Evolutionary conservation across 1,140 invertebrate species (phyloP), one percentile per base, ranked within the genome.

Genomic region (Trialeurodes vaporariorum): DNA sequence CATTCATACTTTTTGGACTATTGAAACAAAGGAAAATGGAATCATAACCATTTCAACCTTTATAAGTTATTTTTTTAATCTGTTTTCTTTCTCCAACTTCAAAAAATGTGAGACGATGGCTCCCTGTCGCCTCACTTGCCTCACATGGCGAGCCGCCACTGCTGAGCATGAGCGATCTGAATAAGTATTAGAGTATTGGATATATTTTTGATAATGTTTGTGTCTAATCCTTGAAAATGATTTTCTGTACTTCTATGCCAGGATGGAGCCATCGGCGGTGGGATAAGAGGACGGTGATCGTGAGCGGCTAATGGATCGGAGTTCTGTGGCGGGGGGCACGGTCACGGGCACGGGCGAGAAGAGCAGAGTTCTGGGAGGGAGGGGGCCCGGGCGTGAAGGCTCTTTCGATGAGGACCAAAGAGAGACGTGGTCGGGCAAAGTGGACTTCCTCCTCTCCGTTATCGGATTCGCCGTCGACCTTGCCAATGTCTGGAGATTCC

Each of bases 401-500:
- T 63, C 49, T 62, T 34, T 63, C 59, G 65, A 27, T 34, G 64
- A 25, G 25, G 69, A 68, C 13, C 63, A 65, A 27, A 67, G 73
- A 60, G 73, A 74, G 68, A 72, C 73, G 17, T 74, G 73, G 74
- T 71, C 72, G 2, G 72, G 72, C 40, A 74, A 75, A 67, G 85
- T 93, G 64, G 92, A 95, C 82, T 96, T 95, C 79, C 80, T 95
- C 71, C 85, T 94, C 66, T 92, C 91, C 24, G 90, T 92, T 77
- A 89, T 94, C 77, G 91, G 92, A 71, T 93, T 94, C 72, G 92
- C 92, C 65, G 91, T 95, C 66, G 93, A 93, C 73, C 83, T 95
- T 70, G 93, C 92, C 71, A 96, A 95, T 78, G 90, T 96, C 49
- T 95, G 93, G 93, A 82, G 93, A 72, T 96, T 96, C 82, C 93